These are phyloP conservation scores for Agrypnus murinus DNA, from an alignment of 2,888 invertebrate genomes.

Conservation along the genomic window DNA sequence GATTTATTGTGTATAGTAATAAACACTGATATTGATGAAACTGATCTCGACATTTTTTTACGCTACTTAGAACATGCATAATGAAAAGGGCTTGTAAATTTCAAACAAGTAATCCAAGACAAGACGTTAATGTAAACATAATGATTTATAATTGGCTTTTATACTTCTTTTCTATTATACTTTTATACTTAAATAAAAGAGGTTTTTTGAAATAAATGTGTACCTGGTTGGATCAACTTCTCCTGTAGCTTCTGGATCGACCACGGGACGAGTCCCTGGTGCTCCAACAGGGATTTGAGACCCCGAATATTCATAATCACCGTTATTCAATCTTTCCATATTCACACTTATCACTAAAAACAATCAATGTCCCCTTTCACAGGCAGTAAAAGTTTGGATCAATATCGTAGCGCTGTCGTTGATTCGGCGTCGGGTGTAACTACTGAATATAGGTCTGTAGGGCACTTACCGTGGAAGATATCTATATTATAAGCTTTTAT, in stretches of 20 bases:
- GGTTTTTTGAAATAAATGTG: neutral
- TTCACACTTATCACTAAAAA: conserved; percentile 48
- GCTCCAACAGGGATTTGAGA: conserved; percentile 54
- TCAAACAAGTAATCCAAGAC: too few relatives aligned
- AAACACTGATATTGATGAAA: too few relatives aligned
- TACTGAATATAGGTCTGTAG: conserved; percentile 42
- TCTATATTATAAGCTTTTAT: neutral
- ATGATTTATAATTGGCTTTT: too few relatives aligned
- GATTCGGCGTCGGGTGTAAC: conserved; percentile 29
- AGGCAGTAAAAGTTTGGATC: conserved; percentile 50
- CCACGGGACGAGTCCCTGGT: conserved; percentile 79
- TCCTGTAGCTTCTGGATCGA: conserved; percentile 87
- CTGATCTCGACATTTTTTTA: too few relatives aligned
- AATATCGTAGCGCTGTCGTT: conserved; percentile 53
- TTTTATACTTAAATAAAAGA: too few relatives aligned
- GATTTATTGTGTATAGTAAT: too few relatives aligned
- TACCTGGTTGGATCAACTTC: conserved; percentile 89
- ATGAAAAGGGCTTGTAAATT: too few relatives aligned
- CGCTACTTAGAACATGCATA: too few relatives aligned
- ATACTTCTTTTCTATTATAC: too few relatives aligned
- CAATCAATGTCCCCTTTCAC: conserved; percentile 56
- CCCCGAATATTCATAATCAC: conserved; percentile 61
- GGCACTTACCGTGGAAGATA: conserved; percentile 7
- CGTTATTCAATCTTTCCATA: conserved; percentile 61
- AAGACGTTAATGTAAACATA: too few relatives aligned